Percentiles rank a stretch among this genome's conserved stretches.
Evolutionary conservation across 2,113 vertebrate species (phyloP).

Genomic region (Falcunculus frontatus): DNA sequence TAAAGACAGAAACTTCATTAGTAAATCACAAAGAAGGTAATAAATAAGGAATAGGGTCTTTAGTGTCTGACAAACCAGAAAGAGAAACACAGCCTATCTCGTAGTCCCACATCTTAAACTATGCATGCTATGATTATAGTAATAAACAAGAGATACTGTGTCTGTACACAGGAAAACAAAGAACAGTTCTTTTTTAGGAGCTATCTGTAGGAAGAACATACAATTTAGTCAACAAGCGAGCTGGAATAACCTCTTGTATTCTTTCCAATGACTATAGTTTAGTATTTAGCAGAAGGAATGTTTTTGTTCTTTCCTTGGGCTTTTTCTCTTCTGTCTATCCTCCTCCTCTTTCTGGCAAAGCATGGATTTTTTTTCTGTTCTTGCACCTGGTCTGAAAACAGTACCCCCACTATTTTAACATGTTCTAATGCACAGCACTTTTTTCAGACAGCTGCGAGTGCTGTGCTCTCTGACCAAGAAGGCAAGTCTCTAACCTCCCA

Average conservation of each 20-base stretch:
- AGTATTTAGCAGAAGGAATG: constrained; percentile 53
- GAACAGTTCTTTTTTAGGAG: constrained; percentile 67
- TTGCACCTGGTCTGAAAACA: constrained; percentile 67
- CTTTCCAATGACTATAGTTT: constrained; percentile 45
- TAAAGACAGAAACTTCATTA: constrained; percentile 45
- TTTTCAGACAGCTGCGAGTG: constrained; percentile 40
- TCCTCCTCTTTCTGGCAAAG: neutral
- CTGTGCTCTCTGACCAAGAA: constrained; percentile 24
- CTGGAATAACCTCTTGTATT: constrained; percentile 65
- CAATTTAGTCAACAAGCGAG: constrained; percentile 65
- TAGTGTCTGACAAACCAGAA: neutral
- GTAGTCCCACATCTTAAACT: constrained; percentile 67
- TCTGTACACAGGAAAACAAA: constrained; percentile 51
- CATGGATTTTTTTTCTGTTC: constrained; percentile 5
- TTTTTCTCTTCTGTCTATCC: neutral
- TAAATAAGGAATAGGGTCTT: constrained; percentile 26
- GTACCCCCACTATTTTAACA: constrained; percentile 30
- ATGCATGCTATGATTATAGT: constrained; percentile 63
- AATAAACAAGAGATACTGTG: constrained; percentile 67
- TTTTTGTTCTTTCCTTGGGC: constrained; percentile 15
- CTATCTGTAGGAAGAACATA: constrained; percentile 76
- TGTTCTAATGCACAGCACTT: neutral
- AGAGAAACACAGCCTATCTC: constrained; percentile 50
- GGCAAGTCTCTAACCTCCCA: constrained; percentile 23
- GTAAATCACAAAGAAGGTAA: constrained; percentile 51